Base-by-base conservation (phyloP, 2,797 vertebrate genomes). In the Eulemur rubriventer region DNA sequence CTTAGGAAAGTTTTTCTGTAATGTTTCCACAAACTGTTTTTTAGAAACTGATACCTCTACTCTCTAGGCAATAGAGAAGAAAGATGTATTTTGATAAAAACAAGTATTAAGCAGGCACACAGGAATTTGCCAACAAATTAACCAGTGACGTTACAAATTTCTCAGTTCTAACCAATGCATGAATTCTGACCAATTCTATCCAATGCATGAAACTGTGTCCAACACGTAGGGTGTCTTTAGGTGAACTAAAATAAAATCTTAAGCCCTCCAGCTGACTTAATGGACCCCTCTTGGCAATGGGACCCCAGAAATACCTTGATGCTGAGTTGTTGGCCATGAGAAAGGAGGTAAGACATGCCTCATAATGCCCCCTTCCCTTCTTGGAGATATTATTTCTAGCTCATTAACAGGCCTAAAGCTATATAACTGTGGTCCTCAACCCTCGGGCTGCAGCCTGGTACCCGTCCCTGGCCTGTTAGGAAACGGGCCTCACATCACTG, bases 21-120 rank as follows among this genome's bases (percentile, higher is more conserved):
- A 43, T 94, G 72, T 95, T 96, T 95, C 90, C 75, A 67, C 63
- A 90, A 88, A 89, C 38, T 73, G 72, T 33, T 94, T 96, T 95
- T 91, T 72, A 61, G 73, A 88, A 85, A 93, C 43, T 72, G 76
- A 93, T 24, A 69, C 43, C 59, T 84, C 87, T 79, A 73, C 69
- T 92, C 70, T 89, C 33, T 30, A 63, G 88, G 63, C 11, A 89
- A 38, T 0, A 89, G 59, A 84, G 48, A 89, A 84, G 80, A 65
- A 41, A 69, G 52, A 80, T 50, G 33, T 46, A 83, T 82, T 95
- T 43, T 86, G 63, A 92, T 79, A 89, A 3, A 92, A 89, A 13
- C 46, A 81, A 79, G 20, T 52, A 26, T 24, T 10, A 61, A 43
- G 63, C 3, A 83, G 48, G 76, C 20, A 65, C 35, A 94, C 4